Percentiles rank a stretch among this genome's conserved stretches.
These are phyloP conservation scores for Salpingus planirostris DNA, from an alignment of 2,888 invertebrate species.

Conservation along the genomic window DNA sequence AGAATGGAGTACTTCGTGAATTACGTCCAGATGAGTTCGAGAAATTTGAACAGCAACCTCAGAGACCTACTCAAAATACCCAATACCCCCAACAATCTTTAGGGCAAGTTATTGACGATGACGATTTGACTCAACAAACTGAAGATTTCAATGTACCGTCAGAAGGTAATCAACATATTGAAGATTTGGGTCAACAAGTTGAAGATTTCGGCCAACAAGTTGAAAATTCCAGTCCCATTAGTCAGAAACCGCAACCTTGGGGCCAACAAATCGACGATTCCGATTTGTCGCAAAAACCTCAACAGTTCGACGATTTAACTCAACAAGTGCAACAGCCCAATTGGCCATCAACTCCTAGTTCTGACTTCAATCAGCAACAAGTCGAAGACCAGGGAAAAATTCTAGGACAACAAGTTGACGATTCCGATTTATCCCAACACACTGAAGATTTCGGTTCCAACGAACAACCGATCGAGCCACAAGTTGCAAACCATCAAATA, in stretches of 20 bases:
- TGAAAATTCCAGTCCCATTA: conserved; percentile 2
- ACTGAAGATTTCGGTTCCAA: conserved; percentile 5
- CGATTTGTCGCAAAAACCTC: background rate
- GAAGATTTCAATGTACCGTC: conserved; percentile 4
- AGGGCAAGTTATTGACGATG: conserved; percentile 8
- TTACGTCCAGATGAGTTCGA: too few species aligned
- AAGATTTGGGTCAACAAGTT: conserved; percentile 4
- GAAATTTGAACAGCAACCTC: too few species aligned
- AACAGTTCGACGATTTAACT: conserved; percentile 3
- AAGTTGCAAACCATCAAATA: conserved; percentile 4
- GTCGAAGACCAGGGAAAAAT: conserved; percentile 1
- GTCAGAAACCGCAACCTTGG: too few species aligned
- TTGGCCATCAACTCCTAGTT: background rate
- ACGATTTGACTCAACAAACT: conserved; percentile 9
- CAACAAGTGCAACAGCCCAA: conserved; percentile 1
- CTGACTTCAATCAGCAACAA: conserved; percentile 1
- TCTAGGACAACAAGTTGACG: conserved; percentile 4
- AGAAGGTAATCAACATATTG: background rate
- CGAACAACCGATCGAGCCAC: conserved; percentile 5
- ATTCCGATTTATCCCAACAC: conserved; percentile 7
- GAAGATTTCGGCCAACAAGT: conserved; percentile 3
- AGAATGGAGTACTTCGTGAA: too few species aligned
- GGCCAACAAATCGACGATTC: background rate
- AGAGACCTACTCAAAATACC: too few species aligned
- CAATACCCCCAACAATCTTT: too few species aligned